Base-by-base conservation (phyloP, 2,113 vertebrate genomes). In the Hemichromis elongatus region DNA sequence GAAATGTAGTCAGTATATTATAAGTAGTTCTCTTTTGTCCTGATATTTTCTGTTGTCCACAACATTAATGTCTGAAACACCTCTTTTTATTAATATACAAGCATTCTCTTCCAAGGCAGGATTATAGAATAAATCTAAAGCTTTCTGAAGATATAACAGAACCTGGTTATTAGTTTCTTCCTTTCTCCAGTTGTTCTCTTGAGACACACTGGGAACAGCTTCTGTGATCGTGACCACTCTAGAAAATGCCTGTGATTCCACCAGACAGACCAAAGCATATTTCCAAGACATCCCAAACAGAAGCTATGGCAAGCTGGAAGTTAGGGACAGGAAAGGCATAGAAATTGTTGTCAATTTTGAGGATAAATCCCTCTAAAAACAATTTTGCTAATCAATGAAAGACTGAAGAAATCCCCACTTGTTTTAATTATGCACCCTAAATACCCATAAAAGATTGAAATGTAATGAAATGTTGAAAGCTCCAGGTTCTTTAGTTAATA, bases 191-290 rank as follows among this genome's bases (percentile, higher is more conserved):
- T 68, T 24, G n/a, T 73, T 10, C 66, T 24, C 66, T 40, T 18
- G 21, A 42, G 40, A n/a, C n/a, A n/a, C n/a, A n/a, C n/a, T n/a
- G n/a, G 21, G 63, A 24, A 42, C 24, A 16, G 8, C 40, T 73
- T 47, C 21, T 73, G 35, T 24, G 63, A 40, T 42, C 14, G 35
- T 24, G 37, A 68, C 12, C 37, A 68, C 63, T 68, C n/a, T 6
- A 42, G 63, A 14, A 35, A 68, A 68, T 68, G n/a, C 63, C 37
- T 26, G 63, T 14, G 63, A 42, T 68, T 68, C n/a, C n/a, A 24
- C 37, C 12, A 42, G 56, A 33, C 26, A 30, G 28, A 59, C 26
- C 26, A 57, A 59, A 59, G 30, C 28, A 59, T 33, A 33, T 33
- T 59, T 59, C 14, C 9, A 18, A 33, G 63, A 12, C 37, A 42